Percentiles rank a stretch among this genome's conserved stretches.
These are phyloP conservation scores for Crotalus horridus DNA, from an alignment of 2,113 vertebrate species.

Conservation along the genomic window DNA sequence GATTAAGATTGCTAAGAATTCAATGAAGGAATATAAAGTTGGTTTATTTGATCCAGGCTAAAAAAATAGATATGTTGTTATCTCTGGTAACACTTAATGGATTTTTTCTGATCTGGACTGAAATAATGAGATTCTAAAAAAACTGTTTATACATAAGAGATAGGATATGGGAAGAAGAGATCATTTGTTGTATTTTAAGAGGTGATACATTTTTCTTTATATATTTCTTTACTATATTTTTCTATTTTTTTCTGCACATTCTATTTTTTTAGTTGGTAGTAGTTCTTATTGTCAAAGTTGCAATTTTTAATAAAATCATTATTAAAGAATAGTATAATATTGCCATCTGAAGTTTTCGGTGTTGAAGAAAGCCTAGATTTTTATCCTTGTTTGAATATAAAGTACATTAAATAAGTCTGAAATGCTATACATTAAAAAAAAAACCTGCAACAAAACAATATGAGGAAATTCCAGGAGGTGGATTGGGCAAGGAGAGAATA, in stretches of 20 bases:
- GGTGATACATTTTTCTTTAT: background rate
- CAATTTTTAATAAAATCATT: background rate
- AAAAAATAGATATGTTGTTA: background rate
- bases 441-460: background rate
- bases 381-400: background rate
- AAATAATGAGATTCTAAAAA: background rate
- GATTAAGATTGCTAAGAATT: background rate
- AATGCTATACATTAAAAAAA: background rate
- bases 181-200: background rate
- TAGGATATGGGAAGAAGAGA: background rate
- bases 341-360: background rate
- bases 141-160: background rate
- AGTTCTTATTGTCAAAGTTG: background rate
- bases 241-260: background rate
- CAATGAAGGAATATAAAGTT: background rate
- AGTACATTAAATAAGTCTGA: background rate
- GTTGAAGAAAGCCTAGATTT: background rate
- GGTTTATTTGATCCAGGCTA: background rate
- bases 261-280: background rate
- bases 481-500: background rate
- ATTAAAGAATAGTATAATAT: background rate
- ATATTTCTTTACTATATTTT: background rate
- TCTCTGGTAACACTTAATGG: background rate
- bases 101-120: background rate
- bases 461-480: no score